These are phyloP conservation scores for Acropternis orthonyx DNA, from an alignment of 2,797 vertebrate species.

Conservation along the genomic window DNA sequence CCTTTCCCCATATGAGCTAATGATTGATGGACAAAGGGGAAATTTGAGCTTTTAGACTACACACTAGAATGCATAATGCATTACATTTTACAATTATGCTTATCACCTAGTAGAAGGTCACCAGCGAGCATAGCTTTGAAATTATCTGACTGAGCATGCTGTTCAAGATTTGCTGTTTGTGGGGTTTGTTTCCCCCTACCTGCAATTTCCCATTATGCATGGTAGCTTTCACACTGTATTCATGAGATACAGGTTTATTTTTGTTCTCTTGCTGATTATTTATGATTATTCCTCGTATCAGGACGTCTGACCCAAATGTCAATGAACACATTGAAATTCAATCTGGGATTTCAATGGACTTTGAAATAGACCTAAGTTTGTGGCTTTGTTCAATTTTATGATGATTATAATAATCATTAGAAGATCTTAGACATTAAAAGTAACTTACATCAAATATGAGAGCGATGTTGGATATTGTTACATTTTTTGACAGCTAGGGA, in stretches of 20 bases:
- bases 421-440: background rate
- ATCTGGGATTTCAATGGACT: background rate
- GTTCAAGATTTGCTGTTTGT: slow-evolving; percentile 35
- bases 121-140: slow-evolving; percentile 19
- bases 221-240: slow-evolving; percentile 5
- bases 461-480: background rate
- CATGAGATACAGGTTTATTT: background rate
- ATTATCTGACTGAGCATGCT: slow-evolving; percentile 23
- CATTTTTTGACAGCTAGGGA: background rate
- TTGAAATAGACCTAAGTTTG: background rate
- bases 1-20: background rate
- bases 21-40: background rate
- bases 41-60: slow-evolving; percentile 13
- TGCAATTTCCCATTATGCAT: slow-evolving; percentile 15
- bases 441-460: background rate
- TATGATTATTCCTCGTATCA: background rate
- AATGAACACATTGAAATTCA: background rate
- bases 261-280: slow-evolving; percentile 4
- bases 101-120: slow-evolving; percentile 57
- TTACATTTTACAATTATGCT: slow-evolving; percentile 26
- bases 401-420: background rate
- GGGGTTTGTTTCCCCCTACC: background rate
- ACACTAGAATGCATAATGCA: slow-evolving; percentile 23
- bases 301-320: background rate
- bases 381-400: background rate